Percentiles rank a stretch among this genome's conserved stretches.
Evolutionary conservation across 2,888 invertebrate species (phyloP).

Genomic region (Ichneumon xanthorius): DNA sequence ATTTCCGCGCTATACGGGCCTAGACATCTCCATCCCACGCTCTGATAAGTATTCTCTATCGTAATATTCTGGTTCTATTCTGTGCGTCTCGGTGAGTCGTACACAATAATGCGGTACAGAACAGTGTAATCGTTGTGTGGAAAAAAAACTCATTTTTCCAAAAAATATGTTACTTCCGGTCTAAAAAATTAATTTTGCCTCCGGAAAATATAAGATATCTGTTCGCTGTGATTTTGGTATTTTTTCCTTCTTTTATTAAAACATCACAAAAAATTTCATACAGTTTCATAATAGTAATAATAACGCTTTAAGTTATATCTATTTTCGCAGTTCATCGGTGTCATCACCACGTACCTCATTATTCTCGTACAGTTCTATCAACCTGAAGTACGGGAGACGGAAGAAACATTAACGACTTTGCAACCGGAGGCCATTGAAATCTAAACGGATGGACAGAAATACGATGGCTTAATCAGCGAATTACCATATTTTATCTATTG

Average conservation of each 20-base stretch:
- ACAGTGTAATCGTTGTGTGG: too few relatives aligned
- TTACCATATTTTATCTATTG: background rate
- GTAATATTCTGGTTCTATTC: too few relatives aligned
- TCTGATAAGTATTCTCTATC: too few relatives aligned
- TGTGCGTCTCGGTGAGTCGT: too few relatives aligned
- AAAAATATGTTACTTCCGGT: too few relatives aligned
- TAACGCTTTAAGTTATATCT: slow-evolving; percentile 29
- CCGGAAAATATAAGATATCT: background rate
- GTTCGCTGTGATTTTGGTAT: slow-evolving; percentile 3
- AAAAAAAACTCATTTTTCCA: too few relatives aligned
- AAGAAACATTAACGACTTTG: slow-evolving; percentile 53
- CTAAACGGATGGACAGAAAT: slow-evolving; percentile 12
- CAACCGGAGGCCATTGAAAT: slow-evolving; percentile 53
- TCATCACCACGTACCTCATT: slow-evolving; percentile 79
- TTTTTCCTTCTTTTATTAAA: slow-evolving; percentile 35
- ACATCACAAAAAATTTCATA: slow-evolving; percentile 32
- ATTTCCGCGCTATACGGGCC: too few relatives aligned
- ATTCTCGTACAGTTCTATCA: slow-evolving; percentile 79
- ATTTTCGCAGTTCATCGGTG: slow-evolving; percentile 77
- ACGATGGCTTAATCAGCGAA: background rate
- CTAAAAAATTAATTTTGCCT: too few relatives aligned
- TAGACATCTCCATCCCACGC: too few relatives aligned
- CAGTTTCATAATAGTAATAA: slow-evolving; percentile 21
- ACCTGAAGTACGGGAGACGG: slow-evolving; percentile 66
- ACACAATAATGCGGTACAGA: too few relatives aligned